Evolutionary conservation across 64 coral and sea anemone species (phyloP).

Genomic region (Dendrophyllia cribrosa): DNA sequence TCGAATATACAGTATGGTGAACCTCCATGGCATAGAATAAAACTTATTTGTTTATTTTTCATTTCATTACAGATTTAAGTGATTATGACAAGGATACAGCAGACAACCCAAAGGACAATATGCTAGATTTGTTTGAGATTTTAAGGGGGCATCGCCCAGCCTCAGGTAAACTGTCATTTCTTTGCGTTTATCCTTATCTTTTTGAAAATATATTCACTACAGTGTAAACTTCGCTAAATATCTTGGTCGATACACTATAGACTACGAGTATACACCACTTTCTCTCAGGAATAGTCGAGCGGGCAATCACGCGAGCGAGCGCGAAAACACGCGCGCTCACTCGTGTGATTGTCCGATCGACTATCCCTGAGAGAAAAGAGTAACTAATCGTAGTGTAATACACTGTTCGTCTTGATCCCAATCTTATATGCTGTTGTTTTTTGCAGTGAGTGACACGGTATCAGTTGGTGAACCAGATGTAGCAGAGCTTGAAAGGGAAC

Average conservation of each 20-base stretch:
- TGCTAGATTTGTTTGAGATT: slow-evolving; percentile 58
- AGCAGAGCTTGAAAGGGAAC: slow-evolving; percentile 1
- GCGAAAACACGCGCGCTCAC: no score
- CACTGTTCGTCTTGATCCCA: neutral
- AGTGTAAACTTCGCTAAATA: no score
- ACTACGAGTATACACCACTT: no score
- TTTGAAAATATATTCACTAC: no score
- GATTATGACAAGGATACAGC: slow-evolving; percentile 1
- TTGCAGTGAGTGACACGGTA: slow-evolving; percentile 24
- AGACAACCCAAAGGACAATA: slow-evolving; percentile 13
- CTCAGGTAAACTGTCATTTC: neutral
- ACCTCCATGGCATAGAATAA: no score
- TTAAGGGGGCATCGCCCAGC: slow-evolving; percentile 3
- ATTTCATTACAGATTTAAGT: slow-evolving; percentile 28
- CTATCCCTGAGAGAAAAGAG: no score
- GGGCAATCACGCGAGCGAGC: no score
- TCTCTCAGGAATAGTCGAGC: no score
- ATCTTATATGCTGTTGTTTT: neutral
- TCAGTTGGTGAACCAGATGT: slow-evolving; percentile 28
- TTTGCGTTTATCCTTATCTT: neutral
- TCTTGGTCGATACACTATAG: no score
- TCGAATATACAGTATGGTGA: no score
- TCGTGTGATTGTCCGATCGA: no score
- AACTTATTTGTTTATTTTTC: neutral
- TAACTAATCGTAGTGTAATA: no score